Base-by-base conservation (phyloP, 2,888 invertebrate species). In the Macrophya alboannulata region DNA sequence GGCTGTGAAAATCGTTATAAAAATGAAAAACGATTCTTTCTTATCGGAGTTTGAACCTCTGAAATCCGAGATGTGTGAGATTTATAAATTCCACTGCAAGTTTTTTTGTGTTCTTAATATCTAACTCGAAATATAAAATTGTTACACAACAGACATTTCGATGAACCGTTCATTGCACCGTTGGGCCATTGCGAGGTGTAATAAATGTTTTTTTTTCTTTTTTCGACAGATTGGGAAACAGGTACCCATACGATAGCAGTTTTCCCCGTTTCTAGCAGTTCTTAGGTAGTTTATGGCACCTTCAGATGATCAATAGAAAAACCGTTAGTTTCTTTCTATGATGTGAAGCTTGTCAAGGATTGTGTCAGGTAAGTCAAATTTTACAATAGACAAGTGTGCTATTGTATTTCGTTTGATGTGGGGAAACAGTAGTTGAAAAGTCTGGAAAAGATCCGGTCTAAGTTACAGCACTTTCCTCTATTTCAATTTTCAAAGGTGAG, bases 301-400 rank as follows among this genome's bases (percentile, higher is more conserved):
- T 55, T 55, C 8, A 6, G 5, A 1, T 8, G 55, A 55, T 55
- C 55, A n/a, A n/a, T 55, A 10, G 6, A 17, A n/a, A 2, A 55
- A n/a, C 8, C n/a, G 55, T 1, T 55, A 8, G 55, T n/a, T 55
- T 55, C 55, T n/a, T 55, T 55, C 6, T 55, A n/a, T 55, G n/a
- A n/a, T n/a, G 55, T 55, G n/a, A 55, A 55, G n/a, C 55, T 55
- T 55, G 55, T 55, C n/a, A 55, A 55, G n/a, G 55, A 55, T 55
- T 55, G n/a, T 55, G 55, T n/a, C 17, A 55, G n/a, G 6, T n/a
- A n/a, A n/a, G n/a, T 55, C 6, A 31, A 31, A 31, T 31, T 31
- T 31, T 31, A 51, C 51, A 51, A n/a, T n/a, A n/a, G n/a, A 17
- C 17, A 17, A n/a, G 5, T 17, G 51, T 51, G 55, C n/a, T 8